Percentiles rank a stretch among this genome's conserved stretches.
Conservation (phyloP, 2,797 vertebrate genomes). For the Centroberyx gerrardi region DNA sequence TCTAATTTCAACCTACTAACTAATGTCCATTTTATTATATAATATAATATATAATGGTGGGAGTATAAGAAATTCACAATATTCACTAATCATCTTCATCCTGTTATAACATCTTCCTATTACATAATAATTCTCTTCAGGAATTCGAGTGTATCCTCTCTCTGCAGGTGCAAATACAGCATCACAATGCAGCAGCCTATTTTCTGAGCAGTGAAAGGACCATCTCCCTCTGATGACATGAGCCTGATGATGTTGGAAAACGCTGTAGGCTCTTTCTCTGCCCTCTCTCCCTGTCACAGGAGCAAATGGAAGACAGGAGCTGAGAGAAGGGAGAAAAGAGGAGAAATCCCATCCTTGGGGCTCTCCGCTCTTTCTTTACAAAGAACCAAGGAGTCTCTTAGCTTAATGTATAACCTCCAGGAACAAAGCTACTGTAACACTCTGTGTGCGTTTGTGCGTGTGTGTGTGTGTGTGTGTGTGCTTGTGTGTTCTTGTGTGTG, state of each 20-base stretch:
- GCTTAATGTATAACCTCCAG: neutral
- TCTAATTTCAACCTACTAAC: neutral
- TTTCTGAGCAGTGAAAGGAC: constrained; percentile 15
- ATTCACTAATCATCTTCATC: neutral
- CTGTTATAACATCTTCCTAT: neutral
- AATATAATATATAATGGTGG: too few species aligned
- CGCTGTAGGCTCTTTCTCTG: constrained; percentile 27
- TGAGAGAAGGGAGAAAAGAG: constrained; percentile 5
- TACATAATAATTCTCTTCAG: neutral
- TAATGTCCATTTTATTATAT: neutral
- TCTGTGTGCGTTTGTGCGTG: constrained; percentile 4
- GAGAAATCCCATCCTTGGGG: neutral
- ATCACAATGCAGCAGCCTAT: neutral
- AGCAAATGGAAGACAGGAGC: constrained; percentile 9
- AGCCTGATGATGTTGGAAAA: constrained; percentile 39
- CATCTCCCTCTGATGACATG: constrained; percentile 1
- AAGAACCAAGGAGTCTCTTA: neutral
- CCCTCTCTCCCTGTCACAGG: constrained; percentile 23
- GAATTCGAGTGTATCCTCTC: neutral
- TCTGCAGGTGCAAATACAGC: neutral
- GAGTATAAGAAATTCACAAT: neutral
- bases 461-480: neutral
- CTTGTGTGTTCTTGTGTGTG: neutral
- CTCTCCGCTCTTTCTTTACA: neutral
- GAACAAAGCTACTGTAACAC: neutral